Base-by-base conservation (phyloP, 2,888 invertebrate species). In the Bembecia ichneumoniformis region DNA sequence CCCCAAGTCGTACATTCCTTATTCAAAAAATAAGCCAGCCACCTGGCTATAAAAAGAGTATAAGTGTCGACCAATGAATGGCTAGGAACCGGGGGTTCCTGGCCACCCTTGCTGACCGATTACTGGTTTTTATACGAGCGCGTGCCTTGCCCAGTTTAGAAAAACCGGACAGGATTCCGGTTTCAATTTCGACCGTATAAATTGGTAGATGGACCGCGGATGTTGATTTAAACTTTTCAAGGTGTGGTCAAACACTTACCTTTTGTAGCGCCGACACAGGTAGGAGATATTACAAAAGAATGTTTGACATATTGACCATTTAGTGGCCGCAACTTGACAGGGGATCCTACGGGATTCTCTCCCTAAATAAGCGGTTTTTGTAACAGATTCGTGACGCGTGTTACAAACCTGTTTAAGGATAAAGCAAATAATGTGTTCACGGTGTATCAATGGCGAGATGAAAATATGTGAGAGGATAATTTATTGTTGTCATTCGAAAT, bases 251-350 rank as follows among this genome's bases (percentile, higher is more conserved):
- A 80, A 77, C 66, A 75, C 65, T 68, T 63, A 62, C 65, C 74
- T 74, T 74, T 80, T 77, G 69, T 75, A 56, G 61, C 70, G 69
- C 60, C 55, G 65, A 68, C 68, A 76, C 77, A 83, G 81, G 79
- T 82, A 81, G 71, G 70, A 56, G 57, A 16, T 59, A 51, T 35
- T 46, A 80, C 71, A 79, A 81, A 72, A 67, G 70, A 64, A 59
- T 58, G 64, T 75, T 76, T 76, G 84, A 77, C 84, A 83, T 77
- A 80, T 72, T 74, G 79, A 72, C 82, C 86, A 77, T 77, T 78
- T 71, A 78, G 73, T 79, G 79, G 77, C 70, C 77, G 65, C 63
- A 62, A 71, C 62, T 65, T 74, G 74, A 72, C 72, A 69, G 59
- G 71, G 67, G 73, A 57, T 55, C 47, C 51, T 61, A 64, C 59